phyloP scores from a whole-genome alignment of 2,113 vertebrate genomes.

The Setophaga petechia region DNA sequence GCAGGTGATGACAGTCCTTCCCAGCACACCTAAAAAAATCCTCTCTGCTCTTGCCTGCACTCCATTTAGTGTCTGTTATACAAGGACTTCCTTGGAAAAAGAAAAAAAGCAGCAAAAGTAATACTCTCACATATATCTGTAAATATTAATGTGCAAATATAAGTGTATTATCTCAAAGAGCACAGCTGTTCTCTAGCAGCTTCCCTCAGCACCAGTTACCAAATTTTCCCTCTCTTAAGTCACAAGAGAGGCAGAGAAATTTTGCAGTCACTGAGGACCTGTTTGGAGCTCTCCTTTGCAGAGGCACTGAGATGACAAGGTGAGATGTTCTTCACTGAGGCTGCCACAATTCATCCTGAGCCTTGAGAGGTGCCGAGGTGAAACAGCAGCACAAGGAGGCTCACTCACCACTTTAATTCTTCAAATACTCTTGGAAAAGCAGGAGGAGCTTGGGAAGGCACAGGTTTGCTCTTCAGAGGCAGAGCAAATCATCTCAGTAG shows the following conservation, averaged over 20 bases:
- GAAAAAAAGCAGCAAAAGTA: not conserved
- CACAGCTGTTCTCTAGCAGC: slow-evolving; percentile 1
- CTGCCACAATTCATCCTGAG: not conserved
- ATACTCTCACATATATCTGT: not conserved
- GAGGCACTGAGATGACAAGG: not conserved
- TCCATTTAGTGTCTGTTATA: not conserved
- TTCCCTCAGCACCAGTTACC: not conserved
- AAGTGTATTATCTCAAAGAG: not conserved
- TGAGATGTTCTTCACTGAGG: not conserved
- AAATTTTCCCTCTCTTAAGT: not conserved
- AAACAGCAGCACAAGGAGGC: not conserved
- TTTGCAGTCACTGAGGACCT: not conserved
- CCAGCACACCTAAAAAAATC: not conserved
- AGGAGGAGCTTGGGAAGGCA: not conserved
- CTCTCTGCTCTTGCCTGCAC: not conserved
- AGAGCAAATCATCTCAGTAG: not conserved
- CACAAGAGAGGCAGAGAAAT: not conserved
- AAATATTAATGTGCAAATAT: not conserved
- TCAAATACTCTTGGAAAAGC: not conserved
- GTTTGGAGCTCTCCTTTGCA: not conserved
- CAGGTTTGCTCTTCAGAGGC: not conserved
- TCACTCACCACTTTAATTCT: not conserved
- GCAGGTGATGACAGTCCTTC: not conserved
- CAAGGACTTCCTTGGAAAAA: not conserved
- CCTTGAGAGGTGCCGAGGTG: not conserved